phyloP scores from a whole-genome alignment of 2,888 invertebrate species.

The Litoditis marina region DNA sequence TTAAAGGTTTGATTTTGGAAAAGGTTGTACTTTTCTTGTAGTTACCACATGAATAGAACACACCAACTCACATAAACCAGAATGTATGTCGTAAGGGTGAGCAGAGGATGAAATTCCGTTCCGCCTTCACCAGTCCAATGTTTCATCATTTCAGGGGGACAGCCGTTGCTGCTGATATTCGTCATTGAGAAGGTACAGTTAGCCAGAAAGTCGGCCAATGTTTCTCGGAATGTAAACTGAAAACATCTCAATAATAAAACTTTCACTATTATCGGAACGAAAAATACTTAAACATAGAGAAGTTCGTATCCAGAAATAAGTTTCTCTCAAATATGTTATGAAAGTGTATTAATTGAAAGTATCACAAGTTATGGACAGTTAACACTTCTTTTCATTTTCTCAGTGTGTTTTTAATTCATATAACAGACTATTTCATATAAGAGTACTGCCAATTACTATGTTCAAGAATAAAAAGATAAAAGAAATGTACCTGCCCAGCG shows the following conservation, averaged over 20 bases:
- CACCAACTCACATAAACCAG: constrained; percentile 27
- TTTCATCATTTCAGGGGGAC: constrained; percentile 30
- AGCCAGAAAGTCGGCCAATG: constrained; percentile 43
- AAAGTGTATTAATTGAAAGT: too few relatives aligned
- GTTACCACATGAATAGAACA: not conserved
- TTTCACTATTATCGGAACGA: too few relatives aligned
- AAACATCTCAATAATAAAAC: not conserved
- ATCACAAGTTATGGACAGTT: too few relatives aligned
- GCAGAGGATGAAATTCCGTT: constrained; percentile 21
- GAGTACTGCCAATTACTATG: too few relatives aligned
- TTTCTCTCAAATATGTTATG: too few relatives aligned
- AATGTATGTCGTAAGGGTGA: constrained; percentile 33
- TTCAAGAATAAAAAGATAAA: not conserved
- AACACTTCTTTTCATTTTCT: too few relatives aligned
- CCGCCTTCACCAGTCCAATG: constrained; percentile 31
- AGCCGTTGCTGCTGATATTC: constrained; percentile 28
- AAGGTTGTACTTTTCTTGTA: too few relatives aligned
- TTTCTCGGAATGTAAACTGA: constrained; percentile 47
- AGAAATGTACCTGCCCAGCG: constrained; percentile 63
- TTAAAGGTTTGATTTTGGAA: too few relatives aligned
- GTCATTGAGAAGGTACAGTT: constrained; percentile 44
- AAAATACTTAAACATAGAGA: too few relatives aligned
- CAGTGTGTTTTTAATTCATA: not conserved
- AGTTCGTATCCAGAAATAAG: too few relatives aligned
- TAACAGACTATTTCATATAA: too few relatives aligned